phyloP scores from a whole-genome alignment of 2,797 vertebrate species.

The Gymnodraco acuticeps region DNA sequence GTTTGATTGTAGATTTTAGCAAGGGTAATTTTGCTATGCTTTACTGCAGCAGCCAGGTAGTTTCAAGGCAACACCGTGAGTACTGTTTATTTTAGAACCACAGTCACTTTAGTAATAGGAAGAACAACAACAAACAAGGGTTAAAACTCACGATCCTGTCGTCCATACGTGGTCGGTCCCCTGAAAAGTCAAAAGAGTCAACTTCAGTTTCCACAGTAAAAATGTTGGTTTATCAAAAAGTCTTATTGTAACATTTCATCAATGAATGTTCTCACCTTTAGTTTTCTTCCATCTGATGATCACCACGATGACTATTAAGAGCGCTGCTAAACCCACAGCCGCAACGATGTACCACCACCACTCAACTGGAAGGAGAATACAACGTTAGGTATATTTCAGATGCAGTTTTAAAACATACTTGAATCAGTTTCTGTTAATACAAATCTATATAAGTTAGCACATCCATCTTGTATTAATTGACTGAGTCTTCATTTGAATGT shows the following conservation, averaged over 20 bases:
- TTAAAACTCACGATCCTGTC: conserved; percentile 22
- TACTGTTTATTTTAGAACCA: background rate
- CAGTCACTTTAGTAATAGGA: background rate
- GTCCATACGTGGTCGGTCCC: background rate
- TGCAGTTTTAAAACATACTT: background rate
- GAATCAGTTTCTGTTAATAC: background rate
- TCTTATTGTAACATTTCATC: background rate
- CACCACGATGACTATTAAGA: background rate
- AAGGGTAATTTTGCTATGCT: too few relatives aligned
- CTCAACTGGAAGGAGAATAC: background rate
- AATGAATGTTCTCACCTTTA: conserved; percentile 14
- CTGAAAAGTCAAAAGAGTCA: background rate
- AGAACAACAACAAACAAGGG: background rate
- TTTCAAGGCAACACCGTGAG: background rate
- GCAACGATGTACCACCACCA: background rate
- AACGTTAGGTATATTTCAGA: background rate
- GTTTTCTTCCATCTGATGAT: background rate
- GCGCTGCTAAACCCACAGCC: background rate
- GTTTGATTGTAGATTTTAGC: too few relatives aligned
- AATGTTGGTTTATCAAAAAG: background rate
- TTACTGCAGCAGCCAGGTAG: too few relatives aligned
- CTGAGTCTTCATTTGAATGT: too few relatives aligned
- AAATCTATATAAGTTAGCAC: too few relatives aligned
- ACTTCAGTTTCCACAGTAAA: background rate
- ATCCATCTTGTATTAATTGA: too few relatives aligned